These are phyloP conservation scores for Bombus confusus DNA, from an alignment of 1,140 invertebrate species.

Conservation along the genomic window DNA sequence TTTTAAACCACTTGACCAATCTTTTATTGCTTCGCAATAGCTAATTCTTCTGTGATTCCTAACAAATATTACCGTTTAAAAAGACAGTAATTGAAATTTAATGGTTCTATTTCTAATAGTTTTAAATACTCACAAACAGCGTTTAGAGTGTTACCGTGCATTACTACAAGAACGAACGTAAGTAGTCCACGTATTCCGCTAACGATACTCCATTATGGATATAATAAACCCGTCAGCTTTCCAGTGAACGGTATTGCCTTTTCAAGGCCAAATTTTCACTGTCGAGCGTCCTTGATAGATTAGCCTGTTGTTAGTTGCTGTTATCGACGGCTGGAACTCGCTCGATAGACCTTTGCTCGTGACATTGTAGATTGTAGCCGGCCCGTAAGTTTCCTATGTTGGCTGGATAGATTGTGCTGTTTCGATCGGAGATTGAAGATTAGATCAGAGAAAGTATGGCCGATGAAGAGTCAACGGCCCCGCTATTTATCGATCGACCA, in stretches of 20 bases:
- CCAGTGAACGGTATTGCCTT: not conserved
- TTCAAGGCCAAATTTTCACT: slow-evolving; percentile 59
- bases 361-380: slow-evolving; percentile 11
- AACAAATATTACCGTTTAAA: too few relatives aligned
- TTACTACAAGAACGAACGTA: too few relatives aligned
- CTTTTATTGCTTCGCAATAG: too few relatives aligned
- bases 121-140: too few relatives aligned
- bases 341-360: slow-evolving; percentile 38
- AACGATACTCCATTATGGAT: not conserved
- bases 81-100: not conserved
- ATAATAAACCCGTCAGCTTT: not conserved
- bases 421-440: slow-evolving; percentile 35
- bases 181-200: too few relatives aligned
- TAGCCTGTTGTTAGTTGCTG: slow-evolving; percentile 30
- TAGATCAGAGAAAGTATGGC: slow-evolving; percentile 23
- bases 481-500: slow-evolving; percentile 23
- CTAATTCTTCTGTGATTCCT: too few relatives aligned
- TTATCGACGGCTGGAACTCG: slow-evolving; percentile 43
- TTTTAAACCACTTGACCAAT: too few relatives aligned
- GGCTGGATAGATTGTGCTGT: not conserved
- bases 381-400: slow-evolving; percentile 30
- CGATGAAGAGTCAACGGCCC: slow-evolving; percentile 6
- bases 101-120: not conserved
- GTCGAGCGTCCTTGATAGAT: slow-evolving; percentile 49
- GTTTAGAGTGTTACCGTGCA: not conserved